phyloP scores from a whole-genome alignment of 2,797 vertebrate genomes.

The Limnodromus scolopaceus region DNA sequence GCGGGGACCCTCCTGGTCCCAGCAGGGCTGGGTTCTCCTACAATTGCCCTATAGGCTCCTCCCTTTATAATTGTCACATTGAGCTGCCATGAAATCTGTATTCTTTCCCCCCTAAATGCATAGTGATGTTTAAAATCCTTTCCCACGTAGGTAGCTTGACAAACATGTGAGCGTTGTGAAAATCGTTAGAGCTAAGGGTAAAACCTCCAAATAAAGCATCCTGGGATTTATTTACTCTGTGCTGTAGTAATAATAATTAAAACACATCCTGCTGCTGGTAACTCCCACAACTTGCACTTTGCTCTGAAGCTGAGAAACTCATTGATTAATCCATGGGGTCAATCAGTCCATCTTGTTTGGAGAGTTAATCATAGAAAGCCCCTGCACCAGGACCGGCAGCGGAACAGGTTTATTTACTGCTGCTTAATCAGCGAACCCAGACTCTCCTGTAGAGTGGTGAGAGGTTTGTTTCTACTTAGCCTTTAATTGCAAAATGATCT shows the following conservation, averaged over 20 bases:
- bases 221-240: slow-evolving; percentile 54
- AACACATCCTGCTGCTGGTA: slow-evolving; percentile 31
- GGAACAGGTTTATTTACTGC: slow-evolving; percentile 57
- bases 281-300: slow-evolving; percentile 62
- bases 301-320: slow-evolving; percentile 45
- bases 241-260: slow-evolving; percentile 64
- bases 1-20: rapidly evolving
- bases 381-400: slow-evolving; percentile 8
- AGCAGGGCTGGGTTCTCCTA: neutral
- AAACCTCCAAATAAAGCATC: neutral
- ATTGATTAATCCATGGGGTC: slow-evolving; percentile 73
- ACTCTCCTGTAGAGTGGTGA: slow-evolving; percentile 38
- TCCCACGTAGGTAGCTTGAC: neutral
- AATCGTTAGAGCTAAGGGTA: slow-evolving; percentile 8
- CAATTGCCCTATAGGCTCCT: neutral
- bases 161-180: neutral
- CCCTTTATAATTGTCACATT: neutral
- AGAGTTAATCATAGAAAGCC: slow-evolving; percentile 60
- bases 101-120: neutral
- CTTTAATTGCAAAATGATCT: slow-evolving; percentile 67
- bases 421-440: neutral
- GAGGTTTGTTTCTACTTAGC: slow-evolving; percentile 60
- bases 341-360: slow-evolving; percentile 59
- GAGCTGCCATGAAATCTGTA: neutral
- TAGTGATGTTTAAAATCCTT: neutral